These are phyloP conservation scores for Pipra filicauda DNA, from an alignment of 2,113 vertebrate species.

Conservation along the genomic window DNA sequence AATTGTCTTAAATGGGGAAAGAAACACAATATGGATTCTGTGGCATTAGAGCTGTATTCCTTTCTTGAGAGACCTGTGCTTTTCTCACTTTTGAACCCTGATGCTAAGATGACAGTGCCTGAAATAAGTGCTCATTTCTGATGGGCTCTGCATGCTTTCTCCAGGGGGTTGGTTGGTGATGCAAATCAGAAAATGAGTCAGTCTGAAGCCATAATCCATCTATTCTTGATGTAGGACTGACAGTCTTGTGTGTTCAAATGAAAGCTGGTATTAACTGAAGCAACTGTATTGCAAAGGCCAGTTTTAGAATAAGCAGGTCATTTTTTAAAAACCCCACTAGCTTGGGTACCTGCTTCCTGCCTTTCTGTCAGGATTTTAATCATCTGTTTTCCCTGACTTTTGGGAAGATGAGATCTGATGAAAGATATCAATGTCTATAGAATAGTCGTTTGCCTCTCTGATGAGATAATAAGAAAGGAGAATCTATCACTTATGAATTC, in stretches of 20 bases:
- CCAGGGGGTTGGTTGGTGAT: not conserved
- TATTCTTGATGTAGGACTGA: not conserved
- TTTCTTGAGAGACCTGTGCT: not conserved
- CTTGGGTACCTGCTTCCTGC: not conserved
- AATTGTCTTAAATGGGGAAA: not conserved
- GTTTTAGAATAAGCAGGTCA: not conserved
- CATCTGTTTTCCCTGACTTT: not conserved
- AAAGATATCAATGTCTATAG: not conserved
- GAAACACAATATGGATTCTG: not conserved
- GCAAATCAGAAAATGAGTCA: not conserved
- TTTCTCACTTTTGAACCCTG: not conserved
- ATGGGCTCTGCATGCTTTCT: not conserved
- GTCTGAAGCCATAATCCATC: not conserved
- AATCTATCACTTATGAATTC: not conserved
- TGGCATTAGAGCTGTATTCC: not conserved
- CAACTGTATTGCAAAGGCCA: not conserved
- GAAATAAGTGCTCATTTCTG: not conserved
- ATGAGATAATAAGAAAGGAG: not conserved
- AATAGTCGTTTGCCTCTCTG: not conserved
- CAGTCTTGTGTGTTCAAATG: not conserved
- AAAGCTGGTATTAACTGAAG: not conserved
- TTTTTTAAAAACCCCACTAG: not conserved
- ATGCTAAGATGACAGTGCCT: accelerated
- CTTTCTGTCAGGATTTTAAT: not conserved
- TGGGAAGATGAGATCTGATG: not conserved